phyloP scores from a whole-genome alignment of 2,888 invertebrate species.

The Calliphora vomitoria region DNA sequence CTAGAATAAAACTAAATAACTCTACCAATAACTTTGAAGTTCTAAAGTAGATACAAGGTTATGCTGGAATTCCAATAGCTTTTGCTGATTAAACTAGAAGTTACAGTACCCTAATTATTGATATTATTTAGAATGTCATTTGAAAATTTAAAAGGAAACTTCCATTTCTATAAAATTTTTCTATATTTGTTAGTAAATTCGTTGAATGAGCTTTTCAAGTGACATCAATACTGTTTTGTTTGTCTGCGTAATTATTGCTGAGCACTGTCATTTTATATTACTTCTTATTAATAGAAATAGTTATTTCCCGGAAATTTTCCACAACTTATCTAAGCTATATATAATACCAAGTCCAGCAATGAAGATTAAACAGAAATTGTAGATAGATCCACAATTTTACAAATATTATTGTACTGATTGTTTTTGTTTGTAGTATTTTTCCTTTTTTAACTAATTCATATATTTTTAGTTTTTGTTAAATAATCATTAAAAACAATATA shows the following conservation, averaged over 20 bases:
- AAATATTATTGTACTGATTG: neutral
- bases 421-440: neutral
- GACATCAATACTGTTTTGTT: neutral
- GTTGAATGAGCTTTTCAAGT: neutral
- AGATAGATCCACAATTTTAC: neutral
- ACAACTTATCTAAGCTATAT: neutral
- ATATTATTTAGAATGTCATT: no score
- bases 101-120: no score
- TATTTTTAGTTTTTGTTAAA: neutral
- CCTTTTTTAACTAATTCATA: neutral
- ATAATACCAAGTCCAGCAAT: neutral
- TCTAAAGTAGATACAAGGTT: no score
- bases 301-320: neutral
- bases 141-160: no score
- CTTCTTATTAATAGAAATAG: neutral
- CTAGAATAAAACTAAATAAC: no score
- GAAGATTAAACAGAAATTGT: constrained; percentile 23
- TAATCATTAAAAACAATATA: neutral
- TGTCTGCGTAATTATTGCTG: no score
- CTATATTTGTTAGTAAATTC: no score
- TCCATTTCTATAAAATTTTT: no score
- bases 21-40: no score
- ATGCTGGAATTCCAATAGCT: no score
- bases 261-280: neutral
- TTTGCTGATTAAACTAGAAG: no score